Base-by-base conservation (phyloP, 2,888 invertebrate species). In the Nomada ruficornis region DNA sequence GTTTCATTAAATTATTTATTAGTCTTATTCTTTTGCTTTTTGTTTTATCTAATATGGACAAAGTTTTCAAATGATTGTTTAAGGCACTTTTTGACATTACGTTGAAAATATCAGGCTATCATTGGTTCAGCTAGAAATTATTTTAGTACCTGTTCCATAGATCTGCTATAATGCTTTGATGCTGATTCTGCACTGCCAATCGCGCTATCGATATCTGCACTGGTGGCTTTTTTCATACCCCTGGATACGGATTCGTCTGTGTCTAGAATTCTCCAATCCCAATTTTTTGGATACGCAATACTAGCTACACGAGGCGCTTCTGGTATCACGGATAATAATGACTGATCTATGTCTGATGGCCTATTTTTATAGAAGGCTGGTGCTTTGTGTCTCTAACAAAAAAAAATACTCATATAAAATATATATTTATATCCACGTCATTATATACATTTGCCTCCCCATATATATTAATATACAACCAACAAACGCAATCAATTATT, bases 261-360 rank as follows among this genome's bases (percentile, higher is more conserved):
- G 70, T 95, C 95, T 83, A 97, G 92, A 83, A 96, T 94, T 86
- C 95, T 95, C 97, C 97, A 97, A 89, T 97, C 97, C 95, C 96
- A 97, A 72, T 95, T 95, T 29, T 95, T 94, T 0, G 96, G 96
- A 88, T 96, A 96, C 47, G 95, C 95, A 84, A 96, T 96, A 54
- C 96, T 96, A 3, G 97, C 96, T 15, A 96, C 96, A 90, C 98
- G 95, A 1, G 98, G 98, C 42, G 97, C 97, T 70, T 98, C 97
- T 9, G 98, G 98, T 84, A 98, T 93, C 59, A 96, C 95, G 82
- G 95, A 95, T 44, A 98, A 94, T 64, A 96, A 94, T 78, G 95
- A 96, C 86, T 96, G 95, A 90, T 98, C 98, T 82, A 98, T 95
- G 93, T 98, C 98, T 84, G 96, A 95, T 23, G 96, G 95, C 90